Conservation (phyloP, 2,888 invertebrate genomes). For the Chloroclystis v-ata region DNA sequence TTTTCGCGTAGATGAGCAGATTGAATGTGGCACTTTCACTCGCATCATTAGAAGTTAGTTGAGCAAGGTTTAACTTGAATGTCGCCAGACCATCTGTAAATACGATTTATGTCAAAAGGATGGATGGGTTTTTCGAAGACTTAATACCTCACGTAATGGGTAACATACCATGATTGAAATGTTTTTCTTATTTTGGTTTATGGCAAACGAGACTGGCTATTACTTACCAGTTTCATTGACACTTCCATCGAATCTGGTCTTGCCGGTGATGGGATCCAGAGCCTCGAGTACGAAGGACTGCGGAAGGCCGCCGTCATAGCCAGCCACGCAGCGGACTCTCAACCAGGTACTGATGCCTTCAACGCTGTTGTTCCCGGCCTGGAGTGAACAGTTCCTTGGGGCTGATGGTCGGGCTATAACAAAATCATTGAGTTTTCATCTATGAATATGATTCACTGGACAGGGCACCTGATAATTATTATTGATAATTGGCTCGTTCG, state of each 20-base stretch:
- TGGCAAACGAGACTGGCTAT: too few species aligned
- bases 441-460: too few species aligned
- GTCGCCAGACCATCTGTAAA: conserved; percentile 60
- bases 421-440: conserved; percentile 4
- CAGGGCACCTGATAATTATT: too few species aligned
- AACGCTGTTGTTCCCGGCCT: conserved; percentile 76
- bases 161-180: too few species aligned
- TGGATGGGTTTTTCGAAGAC: too few species aligned
- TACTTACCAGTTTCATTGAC: conserved; percentile 72
- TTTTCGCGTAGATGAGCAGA: conserved; percentile 88
- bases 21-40: conserved; percentile 80
- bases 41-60: conserved; percentile 75
- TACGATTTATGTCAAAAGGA: neutral
- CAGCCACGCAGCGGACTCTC: conserved; percentile 90
- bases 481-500: too few species aligned
- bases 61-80: conserved; percentile 78
- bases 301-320: conserved; percentile 92
- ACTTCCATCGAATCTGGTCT: conserved; percentile 83
- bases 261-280: conserved; percentile 85
- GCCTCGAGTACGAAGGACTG: conserved; percentile 91
- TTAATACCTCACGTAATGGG: too few species aligned
- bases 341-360: conserved; percentile 71
- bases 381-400: conserved; percentile 90
- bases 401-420: conserved; percentile 86
- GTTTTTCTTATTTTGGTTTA: too few species aligned